Conservation (phyloP, 2,797 vertebrate species). For the Dermochelys coriacea region DNA sequence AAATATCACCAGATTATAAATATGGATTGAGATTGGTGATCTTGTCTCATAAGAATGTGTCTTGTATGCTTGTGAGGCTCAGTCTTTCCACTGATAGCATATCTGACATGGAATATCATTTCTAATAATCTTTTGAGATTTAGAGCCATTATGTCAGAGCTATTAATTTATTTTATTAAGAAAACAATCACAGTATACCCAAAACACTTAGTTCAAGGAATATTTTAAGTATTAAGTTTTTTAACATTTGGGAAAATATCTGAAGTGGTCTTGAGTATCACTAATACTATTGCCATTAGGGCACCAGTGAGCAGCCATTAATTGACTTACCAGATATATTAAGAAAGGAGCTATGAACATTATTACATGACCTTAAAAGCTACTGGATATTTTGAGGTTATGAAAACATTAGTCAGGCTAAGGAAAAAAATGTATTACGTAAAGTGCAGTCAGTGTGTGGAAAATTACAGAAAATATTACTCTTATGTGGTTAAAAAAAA, state of each 20-base stretch:
- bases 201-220: neutral
- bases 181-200: neutral
- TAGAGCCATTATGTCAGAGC: neutral
- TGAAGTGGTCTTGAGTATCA: neutral
- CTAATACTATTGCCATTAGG: neutral
- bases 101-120: neutral
- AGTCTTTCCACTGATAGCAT: neutral
- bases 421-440: neutral
- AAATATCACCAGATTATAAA: neutral
- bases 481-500: neutral
- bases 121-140: neutral
- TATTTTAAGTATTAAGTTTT: neutral
- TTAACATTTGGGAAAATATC: neutral
- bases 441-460: neutral
- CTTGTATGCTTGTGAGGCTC: neutral
- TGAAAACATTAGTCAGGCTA: neutral
- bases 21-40: neutral
- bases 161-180: neutral
- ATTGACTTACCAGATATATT: neutral
- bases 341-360: neutral
- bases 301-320: neutral
- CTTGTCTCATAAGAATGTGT: neutral
- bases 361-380: neutral
- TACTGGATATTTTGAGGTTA: neutral
- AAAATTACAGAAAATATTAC: neutral